Conservation (phyloP, 2,888 invertebrate species). For the Halocaridina rubra region DNA sequence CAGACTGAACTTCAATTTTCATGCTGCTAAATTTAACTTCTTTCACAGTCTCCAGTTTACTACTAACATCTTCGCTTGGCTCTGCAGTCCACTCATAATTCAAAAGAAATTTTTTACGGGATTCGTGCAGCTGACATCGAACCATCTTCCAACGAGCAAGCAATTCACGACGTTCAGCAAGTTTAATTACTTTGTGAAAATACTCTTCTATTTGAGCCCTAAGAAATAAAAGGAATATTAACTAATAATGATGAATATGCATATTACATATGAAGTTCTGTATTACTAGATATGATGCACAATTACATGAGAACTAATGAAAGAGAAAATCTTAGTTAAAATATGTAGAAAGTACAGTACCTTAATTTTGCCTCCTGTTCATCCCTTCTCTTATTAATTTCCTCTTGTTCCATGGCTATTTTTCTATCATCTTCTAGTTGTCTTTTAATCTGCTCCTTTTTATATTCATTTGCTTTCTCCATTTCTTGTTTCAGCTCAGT, state of each 20-base stretch:
- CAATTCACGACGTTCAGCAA: conserved; percentile 23
- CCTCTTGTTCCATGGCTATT: neutral
- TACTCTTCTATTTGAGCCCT: conserved; percentile 35
- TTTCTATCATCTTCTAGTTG: conserved; percentile 9
- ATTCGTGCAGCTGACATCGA: conserved; percentile 23
- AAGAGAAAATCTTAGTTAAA: neutral
- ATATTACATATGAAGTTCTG: no score
- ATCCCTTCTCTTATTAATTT: neutral
- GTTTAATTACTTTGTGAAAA: conserved; percentile 20
- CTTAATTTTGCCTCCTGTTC: conserved; percentile 5
- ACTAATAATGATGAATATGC: neutral
- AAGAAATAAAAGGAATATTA: neutral
- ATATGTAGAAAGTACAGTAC: neutral
- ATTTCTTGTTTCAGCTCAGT: conserved; percentile 36
- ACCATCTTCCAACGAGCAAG: conserved; percentile 28
- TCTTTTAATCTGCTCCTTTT: neutral
- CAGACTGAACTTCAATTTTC: neutral
- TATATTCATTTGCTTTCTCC: conserved; percentile 11
- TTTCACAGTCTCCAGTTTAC: neutral
- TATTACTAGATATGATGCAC: neutral
- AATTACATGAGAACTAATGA: neutral
- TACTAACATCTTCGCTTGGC: neutral
- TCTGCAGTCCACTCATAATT: conserved; percentile 4
- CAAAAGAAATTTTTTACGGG: conserved; percentile 5
- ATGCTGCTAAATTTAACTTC: neutral